Evolutionary conservation across 1,140 invertebrate species (phyloP), one percentile per base, ranked within the genome.

Genomic region (Bombus breviceps): DNA sequence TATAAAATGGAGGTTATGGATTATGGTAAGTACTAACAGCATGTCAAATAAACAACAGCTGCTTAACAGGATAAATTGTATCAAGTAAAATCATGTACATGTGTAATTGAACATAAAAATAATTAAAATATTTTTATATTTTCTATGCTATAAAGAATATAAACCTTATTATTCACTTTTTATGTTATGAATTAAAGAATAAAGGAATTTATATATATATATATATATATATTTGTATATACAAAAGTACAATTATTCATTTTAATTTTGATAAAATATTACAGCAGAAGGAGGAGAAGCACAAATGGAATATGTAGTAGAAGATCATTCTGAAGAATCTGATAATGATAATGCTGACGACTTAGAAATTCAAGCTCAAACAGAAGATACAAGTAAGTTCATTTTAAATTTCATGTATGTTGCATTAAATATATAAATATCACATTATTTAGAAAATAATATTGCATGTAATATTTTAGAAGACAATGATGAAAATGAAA

Each of bases 1-100:
- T 39, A 10, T 39, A 25, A 47, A 34, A 85, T 80, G 57, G 83
- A 80, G 83, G 83, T 85, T 85, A 85, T 85, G 77, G 83, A 85
- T 62, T 64, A 53, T 13, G 41, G 83, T 85, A 85, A 85, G 77
- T 80, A 64, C 47, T 53, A 37, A 77, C 13, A 74, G 10, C 39
- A 41, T 39, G 25, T n/a, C 12, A 47, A 15, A 15, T 39, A 62
- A 3, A 53, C 41, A 73, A 32, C 3, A n/a, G n/a, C n/a, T n/a
- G n/a, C 22, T 32, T 37, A n/a, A 78, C 5, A 59, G 15, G 15
- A 57, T 59, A 41, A n/a, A 2, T 39, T 34, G 28, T 32, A 13
- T 77, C 12, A 22, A 77, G 41, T 62, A 53, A 3, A 25, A 39
- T 22, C 68, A 53, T 34, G 13, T n/a, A n/a, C 4, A 34, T 39